These are phyloP conservation scores for Atlantisia rogersi DNA, from an alignment of 2,113 vertebrate species.

Conservation along the genomic window DNA sequence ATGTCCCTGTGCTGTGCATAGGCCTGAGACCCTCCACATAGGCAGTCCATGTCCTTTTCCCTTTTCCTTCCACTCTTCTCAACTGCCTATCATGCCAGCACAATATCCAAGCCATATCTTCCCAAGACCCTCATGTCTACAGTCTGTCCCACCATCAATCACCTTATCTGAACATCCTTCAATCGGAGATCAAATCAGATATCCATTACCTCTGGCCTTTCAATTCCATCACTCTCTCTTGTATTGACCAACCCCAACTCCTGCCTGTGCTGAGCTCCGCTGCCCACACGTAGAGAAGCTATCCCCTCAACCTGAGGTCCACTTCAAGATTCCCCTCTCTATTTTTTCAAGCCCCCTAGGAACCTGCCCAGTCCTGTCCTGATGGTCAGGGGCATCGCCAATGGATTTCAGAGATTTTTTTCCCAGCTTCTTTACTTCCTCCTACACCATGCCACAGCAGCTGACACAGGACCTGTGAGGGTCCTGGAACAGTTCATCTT, in stretches of 20 bases:
- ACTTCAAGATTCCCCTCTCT: background rate
- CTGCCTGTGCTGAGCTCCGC: background rate
- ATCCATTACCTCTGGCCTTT: background rate
- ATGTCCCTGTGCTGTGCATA: background rate
- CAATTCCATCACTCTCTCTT: background rate
- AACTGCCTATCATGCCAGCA: background rate
- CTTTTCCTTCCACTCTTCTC: background rate
- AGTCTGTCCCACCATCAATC: background rate
- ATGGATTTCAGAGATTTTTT: background rate
- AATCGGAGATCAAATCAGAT: background rate
- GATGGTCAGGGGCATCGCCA: background rate
- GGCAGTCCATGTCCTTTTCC: background rate
- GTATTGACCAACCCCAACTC: background rate
- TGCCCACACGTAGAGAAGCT: rapidly evolving
- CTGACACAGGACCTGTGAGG: background rate
- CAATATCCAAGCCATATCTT: background rate
- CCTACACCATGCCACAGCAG: background rate
- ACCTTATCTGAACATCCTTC: background rate
- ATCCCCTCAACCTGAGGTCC: background rate
- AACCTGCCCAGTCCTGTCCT: background rate
- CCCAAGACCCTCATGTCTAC: background rate
- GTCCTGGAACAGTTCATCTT: background rate
- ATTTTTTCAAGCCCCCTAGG: background rate
- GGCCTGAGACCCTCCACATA: background rate
- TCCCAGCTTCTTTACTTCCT: background rate